Base-by-base conservation (phyloP, 2,888 invertebrate species). In the Uropetala carovei region DNA sequence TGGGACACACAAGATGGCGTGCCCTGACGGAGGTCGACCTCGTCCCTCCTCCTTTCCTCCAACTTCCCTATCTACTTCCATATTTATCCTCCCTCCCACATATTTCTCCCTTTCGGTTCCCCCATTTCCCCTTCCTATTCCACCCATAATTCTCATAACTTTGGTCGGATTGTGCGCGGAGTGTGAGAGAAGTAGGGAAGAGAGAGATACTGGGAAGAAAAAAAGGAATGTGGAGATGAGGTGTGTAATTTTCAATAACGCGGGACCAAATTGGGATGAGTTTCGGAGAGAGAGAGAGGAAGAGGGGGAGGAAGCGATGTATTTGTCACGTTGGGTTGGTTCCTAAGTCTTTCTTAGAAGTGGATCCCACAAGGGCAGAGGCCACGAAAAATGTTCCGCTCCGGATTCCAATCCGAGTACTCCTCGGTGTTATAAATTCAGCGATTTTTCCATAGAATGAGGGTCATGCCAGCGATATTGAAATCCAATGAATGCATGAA, bases 1-100 rank as follows among this genome's bases (percentile, higher is more conserved):
- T 58, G 60, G 59, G 86, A 59, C 59, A 86, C 60, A 86, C 86
- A 86, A 86, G 86, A 60, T 86, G 86, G 59, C 86, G 85, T 86
- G 82, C 82, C 82, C 59, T 27, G 85, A 59, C 86, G 59, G 86
- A 60, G 86, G 59, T 86, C 22, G 27, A 18, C 86, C 60, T 27
- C 86, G 0, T 27, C 16, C 13, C 60, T 18, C 59, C 60, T 30
- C 58, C 27, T 14, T n/a, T 22, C 9, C n/a, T n/a, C 58, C 0
- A 11, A 4, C 43, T 43, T 13, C 13, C 75, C 22, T 27, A 43
- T 75, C 75, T n/a, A 64, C 64, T 18, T 7, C 27, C n/a, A n/a
- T n/a, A n/a, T n/a, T n/a, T n/a, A n/a, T n/a, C n/a, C n/a, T n/a
- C n/a, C n/a, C n/a, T n/a, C n/a, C 16, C 27, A 82, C 30, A 11